Conservation (phyloP, 2,797 vertebrate species). For the Tenualosa ilisha region DNA sequence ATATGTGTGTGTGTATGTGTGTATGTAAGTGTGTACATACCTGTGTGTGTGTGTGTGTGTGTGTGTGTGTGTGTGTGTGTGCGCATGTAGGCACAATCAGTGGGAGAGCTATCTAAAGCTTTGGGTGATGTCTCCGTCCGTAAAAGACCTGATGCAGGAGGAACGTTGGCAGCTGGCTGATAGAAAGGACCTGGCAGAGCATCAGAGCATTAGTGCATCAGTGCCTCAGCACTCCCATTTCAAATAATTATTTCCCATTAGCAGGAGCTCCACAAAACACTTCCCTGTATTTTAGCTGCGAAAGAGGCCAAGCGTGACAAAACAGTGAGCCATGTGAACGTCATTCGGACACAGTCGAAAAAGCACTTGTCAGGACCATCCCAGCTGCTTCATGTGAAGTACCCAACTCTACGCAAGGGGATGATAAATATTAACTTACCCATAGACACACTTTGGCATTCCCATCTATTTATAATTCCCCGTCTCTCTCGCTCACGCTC, state of each 20-base stretch:
- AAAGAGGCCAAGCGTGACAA: background rate
- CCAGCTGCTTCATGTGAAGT: background rate
- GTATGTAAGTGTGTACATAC: background rate
- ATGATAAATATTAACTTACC: background rate
- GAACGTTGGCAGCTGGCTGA: background rate
- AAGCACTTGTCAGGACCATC: background rate
- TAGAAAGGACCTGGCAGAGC: background rate
- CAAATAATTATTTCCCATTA: background rate
- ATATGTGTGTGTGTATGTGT: background rate
- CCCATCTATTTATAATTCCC: background rate
- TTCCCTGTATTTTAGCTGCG: background rate
- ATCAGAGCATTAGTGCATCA: background rate
- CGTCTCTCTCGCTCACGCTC: background rate
- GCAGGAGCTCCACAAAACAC: background rate
- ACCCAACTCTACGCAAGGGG: background rate
- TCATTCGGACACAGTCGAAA: background rate
- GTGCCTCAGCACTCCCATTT: background rate
- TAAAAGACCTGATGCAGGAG: slow-evolving; percentile 1
- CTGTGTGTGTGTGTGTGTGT: background rate
- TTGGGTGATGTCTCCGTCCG: background rate
- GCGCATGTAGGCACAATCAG: background rate
- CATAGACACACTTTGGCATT: background rate
- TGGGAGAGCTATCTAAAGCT: background rate
- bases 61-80: background rate
- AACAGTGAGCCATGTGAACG: background rate